phyloP scores from a whole-genome alignment of 2,888 invertebrate genomes.

The Trichopria drosophilae region DNA sequence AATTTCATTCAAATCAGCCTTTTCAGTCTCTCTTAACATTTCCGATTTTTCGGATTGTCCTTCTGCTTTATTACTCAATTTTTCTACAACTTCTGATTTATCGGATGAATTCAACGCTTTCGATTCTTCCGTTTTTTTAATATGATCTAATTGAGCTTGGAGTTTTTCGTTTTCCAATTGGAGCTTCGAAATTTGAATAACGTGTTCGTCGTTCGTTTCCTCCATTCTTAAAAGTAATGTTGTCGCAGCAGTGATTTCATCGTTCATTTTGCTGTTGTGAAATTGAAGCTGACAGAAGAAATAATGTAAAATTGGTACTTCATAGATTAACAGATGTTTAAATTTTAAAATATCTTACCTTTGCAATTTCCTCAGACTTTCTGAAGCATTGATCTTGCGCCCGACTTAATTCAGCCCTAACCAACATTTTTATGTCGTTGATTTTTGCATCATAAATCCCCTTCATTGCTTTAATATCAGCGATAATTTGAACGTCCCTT shows the following conservation, averaged over 20 bases:
- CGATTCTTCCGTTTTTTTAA: conserved; percentile 21
- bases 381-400: conserved; percentile 40
- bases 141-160: conserved; percentile 36
- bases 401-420: conserved; percentile 42
- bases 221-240: conserved; percentile 46
- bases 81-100: too few relatives aligned
- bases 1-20: conserved; percentile 24
- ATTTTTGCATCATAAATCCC: conserved; percentile 44
- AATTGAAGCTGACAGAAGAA: conserved; percentile 40
- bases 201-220: conserved; percentile 47
- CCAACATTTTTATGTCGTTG: conserved; percentile 42
- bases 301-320: too few relatives aligned
- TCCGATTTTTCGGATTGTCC: conserved; percentile 23
- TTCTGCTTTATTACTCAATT: too few relatives aligned
- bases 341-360: conserved; percentile 46
- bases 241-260: conserved; percentile 41
- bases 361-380: conserved; percentile 41
- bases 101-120: too few relatives aligned
- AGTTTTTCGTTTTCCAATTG: conserved; percentile 45
- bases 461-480: conserved; percentile 47
- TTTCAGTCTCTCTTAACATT: conserved; percentile 19
- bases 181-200: conserved; percentile 43
- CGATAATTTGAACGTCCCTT: too few relatives aligned
- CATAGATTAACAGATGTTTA: too few relatives aligned
- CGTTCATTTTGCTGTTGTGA: conserved; percentile 47